Evolutionary conservation across 2,888 invertebrate genomes (phyloP), one percentile per base, ranked within the genome.

Genomic region (Lottia gigantea): DNA sequence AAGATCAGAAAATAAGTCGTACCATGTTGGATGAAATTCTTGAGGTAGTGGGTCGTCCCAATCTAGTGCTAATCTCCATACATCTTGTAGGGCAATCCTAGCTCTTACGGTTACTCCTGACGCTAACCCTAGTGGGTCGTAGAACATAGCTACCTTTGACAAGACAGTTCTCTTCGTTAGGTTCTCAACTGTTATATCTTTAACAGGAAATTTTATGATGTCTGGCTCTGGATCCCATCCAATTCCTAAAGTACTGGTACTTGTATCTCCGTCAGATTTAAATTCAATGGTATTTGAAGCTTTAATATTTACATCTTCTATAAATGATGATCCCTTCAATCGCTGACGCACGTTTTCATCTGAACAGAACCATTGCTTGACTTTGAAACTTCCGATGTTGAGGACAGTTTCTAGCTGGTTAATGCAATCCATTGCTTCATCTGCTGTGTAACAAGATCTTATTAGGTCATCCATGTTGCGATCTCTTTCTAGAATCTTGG

Each of bases 401-500:
- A 71, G 45, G 25, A 68, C 49, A 8, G 31, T 1, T 31, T 71
- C 71, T 31, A 71, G 31, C 11, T 63, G 62, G 46, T n/a, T 6
- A 12, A 67, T 71, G n/a, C 16, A 1, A 16, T 67, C 62, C 23
- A n/a, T 16, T 25, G 47, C n/a, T n/a, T n/a, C n/a, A n/a, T n/a
- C n/a, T n/a, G n/a, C n/a, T n/a, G n/a, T n/a, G n/a, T n/a, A n/a
- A n/a, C 71, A 71, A 4, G 71, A 71, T 14, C 47, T 47, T n/a
- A 71, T 64, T 1, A 67, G 7, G 26, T 72, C 72, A 47, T 66
- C 70, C 64, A 72, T 68, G 40, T 72, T 66, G 6, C 72, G 19
- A 61, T 72, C 69, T 40, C 61, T 23, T 46, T 40, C 16, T 15
- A 72, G 19, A 8, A 70, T 66, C 62, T 45, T 49, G 25, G 72